Percentiles rank a stretch among this genome's conserved stretches.
These are phyloP conservation scores for Pimpla rufipes DNA, from an alignment of 2,888 invertebrate genomes.

Conservation along the genomic window DNA sequence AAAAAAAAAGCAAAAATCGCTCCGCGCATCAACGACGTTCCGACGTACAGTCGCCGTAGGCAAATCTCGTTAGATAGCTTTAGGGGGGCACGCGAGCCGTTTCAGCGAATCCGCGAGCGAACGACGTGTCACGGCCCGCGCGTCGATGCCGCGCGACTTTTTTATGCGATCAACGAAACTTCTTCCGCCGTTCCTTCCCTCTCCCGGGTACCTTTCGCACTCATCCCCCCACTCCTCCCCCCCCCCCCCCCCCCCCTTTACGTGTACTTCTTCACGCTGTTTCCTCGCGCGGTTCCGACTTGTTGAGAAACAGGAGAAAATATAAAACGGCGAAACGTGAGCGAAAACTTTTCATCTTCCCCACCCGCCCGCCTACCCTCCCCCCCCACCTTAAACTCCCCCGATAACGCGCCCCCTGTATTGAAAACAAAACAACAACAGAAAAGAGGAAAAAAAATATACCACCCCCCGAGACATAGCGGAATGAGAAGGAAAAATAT, in stretches of 20 bases:
- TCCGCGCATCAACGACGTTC: constrained; percentile 65
- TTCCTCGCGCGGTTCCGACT: constrained; percentile 41
- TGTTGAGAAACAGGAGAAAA: constrained; percentile 34
- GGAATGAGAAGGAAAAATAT: constrained; percentile 56
- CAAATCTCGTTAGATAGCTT: constrained; percentile 66
- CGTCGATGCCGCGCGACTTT: constrained; percentile 56
- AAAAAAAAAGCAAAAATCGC: constrained; percentile 47
- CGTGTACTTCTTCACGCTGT: constrained; percentile 37
- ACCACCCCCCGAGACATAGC: constrained; percentile 49
- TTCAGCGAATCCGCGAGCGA: constrained; percentile 50
- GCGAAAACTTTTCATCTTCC: constrained; percentile 47
- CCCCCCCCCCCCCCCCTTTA: constrained; percentile 4
- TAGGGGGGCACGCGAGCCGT: constrained; percentile 44
- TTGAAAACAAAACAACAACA: constrained; percentile 29
- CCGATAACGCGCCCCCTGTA: constrained; percentile 21
- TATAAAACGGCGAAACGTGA: constrained; percentile 51
- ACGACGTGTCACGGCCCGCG: constrained; percentile 3
- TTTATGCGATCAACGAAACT: constrained; percentile 69
- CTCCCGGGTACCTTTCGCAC: constrained; percentile 40
- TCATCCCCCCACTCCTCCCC: neutral
- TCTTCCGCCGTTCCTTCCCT: constrained; percentile 44
- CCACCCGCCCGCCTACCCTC: no score
- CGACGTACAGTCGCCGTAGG: constrained; percentile 64
- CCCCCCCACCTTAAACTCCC: constrained; percentile 8
- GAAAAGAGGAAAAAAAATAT: constrained; percentile 28